phyloP scores from a whole-genome alignment of 2,113 vertebrate genomes.

The Ctenomys sociabilis region DNA sequence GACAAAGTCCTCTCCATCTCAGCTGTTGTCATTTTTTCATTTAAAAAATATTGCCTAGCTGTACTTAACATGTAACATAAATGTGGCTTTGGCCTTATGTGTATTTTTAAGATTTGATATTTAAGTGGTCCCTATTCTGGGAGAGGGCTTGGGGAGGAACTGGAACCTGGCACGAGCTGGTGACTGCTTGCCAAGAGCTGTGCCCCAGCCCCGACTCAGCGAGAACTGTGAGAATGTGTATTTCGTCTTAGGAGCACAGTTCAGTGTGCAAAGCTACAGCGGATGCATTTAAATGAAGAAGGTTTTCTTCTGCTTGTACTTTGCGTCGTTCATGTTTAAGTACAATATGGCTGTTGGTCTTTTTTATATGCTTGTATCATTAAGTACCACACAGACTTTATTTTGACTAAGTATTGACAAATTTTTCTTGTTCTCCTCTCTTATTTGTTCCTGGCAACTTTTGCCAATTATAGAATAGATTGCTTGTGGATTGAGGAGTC shows the following conservation, averaged over 20 bases:
- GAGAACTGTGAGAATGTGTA: not conserved
- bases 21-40: not conserved
- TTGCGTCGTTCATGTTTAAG: not conserved
- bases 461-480: slow-evolving; percentile 64
- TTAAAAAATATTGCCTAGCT: not conserved
- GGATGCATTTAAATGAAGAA: not conserved
- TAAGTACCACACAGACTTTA: slow-evolving; percentile 40
- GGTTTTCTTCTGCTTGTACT: not conserved
- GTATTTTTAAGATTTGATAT: not conserved
- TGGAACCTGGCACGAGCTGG: too few species aligned
- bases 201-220: not conserved
- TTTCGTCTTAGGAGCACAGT: slow-evolving; percentile 36
- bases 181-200: too few species aligned
- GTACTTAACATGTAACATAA: not conserved
- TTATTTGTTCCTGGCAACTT: slow-evolving; percentile 56
- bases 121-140: not conserved
- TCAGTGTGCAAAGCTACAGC: not conserved
- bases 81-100: not conserved
- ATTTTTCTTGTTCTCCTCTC: slow-evolving; percentile 5
- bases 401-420: slow-evolving; percentile 55
- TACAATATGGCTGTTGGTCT: not conserved
- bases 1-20: not conserved
- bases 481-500: slow-evolving; percentile 2
- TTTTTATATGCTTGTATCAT: slow-evolving; percentile 27
- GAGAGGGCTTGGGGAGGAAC: not conserved